Conservation (phyloP, 1,140 invertebrate genomes). For the Oncopodura yosiiana region DNA sequence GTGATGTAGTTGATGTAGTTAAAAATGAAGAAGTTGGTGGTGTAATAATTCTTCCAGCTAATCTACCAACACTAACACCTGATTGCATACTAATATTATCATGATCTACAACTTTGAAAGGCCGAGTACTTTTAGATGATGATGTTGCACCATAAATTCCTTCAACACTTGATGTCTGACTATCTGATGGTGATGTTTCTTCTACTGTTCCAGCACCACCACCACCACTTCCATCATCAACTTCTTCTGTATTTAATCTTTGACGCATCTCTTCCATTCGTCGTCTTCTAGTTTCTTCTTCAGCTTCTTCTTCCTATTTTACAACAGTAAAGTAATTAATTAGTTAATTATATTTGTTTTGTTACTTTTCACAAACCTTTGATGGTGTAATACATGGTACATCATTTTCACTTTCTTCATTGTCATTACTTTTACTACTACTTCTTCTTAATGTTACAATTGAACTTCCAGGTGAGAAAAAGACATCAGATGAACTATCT, state of each 20-base stretch:
- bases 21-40: conserved; percentile 2
- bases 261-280: conserved; percentile 34
- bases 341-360: neutral
- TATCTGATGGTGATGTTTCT: conserved; percentile 62
- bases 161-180: conserved; percentile 59
- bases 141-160: conserved; percentile 44
- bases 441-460: conserved; percentile 31
- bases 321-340: conserved; percentile 1
- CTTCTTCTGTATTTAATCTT: conserved; percentile 42
- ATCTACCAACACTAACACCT: conserved; percentile 12
- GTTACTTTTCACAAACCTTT: conserved; percentile 4
- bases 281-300: conserved; percentile 20
- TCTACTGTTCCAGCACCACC: conserved; percentile 54
- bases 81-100: conserved; percentile 57
- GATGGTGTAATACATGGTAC: conserved; percentile 7
- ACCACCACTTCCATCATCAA: no score
- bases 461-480: conserved; percentile 36
- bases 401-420: conserved; percentile 3
- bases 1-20: conserved; percentile 1
- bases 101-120: conserved; percentile 71
- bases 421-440: neutral
- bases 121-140: conserved; percentile 53
- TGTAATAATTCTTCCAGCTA: conserved; percentile 12
- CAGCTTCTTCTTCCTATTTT: conserved; percentile 19
- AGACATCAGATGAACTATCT: conserved; percentile 39